Base-by-base conservation (phyloP, 92 coral and sea anemone species). In the Diadumene lineata region DNA sequence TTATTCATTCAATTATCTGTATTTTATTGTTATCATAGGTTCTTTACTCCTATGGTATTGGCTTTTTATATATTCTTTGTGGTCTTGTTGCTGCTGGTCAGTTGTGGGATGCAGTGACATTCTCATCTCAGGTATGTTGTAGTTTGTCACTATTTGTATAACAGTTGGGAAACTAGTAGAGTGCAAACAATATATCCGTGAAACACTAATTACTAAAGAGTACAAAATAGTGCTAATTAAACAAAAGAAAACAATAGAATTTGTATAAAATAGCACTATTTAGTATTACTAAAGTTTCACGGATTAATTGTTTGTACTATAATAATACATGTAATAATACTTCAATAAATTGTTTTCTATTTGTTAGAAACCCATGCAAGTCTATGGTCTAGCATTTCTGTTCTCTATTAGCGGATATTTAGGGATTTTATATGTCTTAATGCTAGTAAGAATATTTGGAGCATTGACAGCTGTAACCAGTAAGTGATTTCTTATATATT, bases 391-490 rank as follows among this genome's bases (percentile, higher is more conserved):
- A 64, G 94, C 99, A 18, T 90, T 96, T 72, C 38, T 96, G 70
- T 96, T 96, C 63, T 96, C 99, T 29, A 13, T 96, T n/a, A 78
- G 92, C 30, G 99, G 99, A 25, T 96, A 96, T 78, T 86, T 96
- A 13, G 99, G 99, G 27, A 89, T 96, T 26, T 81, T 88, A 57
- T 96, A 88, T 85, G 99, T 96, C 22, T 77, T 96, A 1, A 84
- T 97, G 15, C 83, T 96, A 70, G 92, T 96, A 28, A 89, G 87
- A 67, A 75, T 87, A 23, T 96, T 92, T 82, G 99, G 99, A 10
- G 99, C 99, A 8, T 72, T 96, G 27, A 69, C 90, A 26, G 99
- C 99, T 55, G 99, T 96, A 11, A 96, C 99, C 67, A 92, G 99
- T 92, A 81, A 71, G 84, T 17, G 22, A 0, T 29, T 34, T 60